These are phyloP conservation scores for Lepidotrigona ventralis DNA, from an alignment of 1,140 invertebrate genomes.

Conservation along the genomic window DNA sequence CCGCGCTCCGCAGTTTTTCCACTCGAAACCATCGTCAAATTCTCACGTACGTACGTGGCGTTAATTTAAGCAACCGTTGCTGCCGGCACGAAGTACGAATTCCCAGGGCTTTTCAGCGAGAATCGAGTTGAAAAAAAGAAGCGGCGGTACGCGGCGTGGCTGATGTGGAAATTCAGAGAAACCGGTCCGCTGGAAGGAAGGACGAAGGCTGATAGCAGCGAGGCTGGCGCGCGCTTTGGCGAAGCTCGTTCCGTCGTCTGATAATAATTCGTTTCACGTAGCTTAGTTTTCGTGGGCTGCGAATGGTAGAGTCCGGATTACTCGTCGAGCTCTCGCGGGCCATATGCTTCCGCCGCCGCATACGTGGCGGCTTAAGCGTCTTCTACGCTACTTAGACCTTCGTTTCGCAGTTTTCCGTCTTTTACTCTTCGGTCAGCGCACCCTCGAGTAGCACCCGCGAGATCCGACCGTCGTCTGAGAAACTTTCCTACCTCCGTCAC, in stretches of 20 bases:
- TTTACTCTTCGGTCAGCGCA: conserved; percentile 43
- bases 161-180: conserved; percentile 18
- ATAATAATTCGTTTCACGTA: conserved; percentile 51
- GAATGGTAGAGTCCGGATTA: conserved; percentile 48
- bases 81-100: neutral
- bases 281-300: conserved; percentile 49
- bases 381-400: conserved; percentile 40
- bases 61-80: conserved; percentile 2
- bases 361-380: conserved; percentile 49
- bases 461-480: conserved; percentile 20
- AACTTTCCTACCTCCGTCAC: conserved; percentile 33
- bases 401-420: conserved; percentile 53
- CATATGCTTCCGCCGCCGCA: conserved; percentile 28
- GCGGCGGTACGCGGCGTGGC: neutral
- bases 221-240: neutral
- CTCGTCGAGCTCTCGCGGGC: conserved; percentile 12
- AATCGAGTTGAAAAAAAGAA: conserved; percentile 33
- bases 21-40: conserved; percentile 11
- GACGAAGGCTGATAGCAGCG: conserved; percentile 19
- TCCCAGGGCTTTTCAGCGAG: neutral
- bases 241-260: conserved; percentile 25
- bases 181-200: conserved; percentile 24
- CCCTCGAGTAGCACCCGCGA: conserved; percentile 30
- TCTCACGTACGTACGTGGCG: neutral
- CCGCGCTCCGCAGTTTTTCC: neutral